Evolutionary conservation across 2,888 invertebrate species (phyloP).

Genomic region (Caradrina clavipalpis): DNA sequence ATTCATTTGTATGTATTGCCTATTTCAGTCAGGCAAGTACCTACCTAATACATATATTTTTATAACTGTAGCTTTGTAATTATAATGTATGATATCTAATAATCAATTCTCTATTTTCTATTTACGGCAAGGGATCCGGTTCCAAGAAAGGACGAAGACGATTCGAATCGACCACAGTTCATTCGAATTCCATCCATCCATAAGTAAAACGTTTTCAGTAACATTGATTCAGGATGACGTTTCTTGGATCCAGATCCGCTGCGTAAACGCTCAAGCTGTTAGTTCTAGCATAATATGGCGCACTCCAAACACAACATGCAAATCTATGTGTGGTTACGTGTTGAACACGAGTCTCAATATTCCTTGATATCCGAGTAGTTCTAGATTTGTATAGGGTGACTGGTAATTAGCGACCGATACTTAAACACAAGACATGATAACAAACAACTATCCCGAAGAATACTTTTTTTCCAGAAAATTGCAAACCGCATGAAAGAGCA

Average conservation of each 20-base stretch:
- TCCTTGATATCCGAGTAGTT: neutral
- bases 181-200: too few species aligned
- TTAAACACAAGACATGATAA: too few species aligned
- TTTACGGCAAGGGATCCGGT: neutral
- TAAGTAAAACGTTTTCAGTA: too few species aligned
- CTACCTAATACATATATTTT: too few species aligned
- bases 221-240: neutral
- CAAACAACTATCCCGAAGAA: too few species aligned
- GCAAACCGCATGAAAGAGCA: neutral
- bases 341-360: neutral
- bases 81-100: too few species aligned
- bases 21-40: too few species aligned
- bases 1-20: too few species aligned
- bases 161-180: neutral
- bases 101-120: too few species aligned
- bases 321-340: neutral
- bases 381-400: neutral
- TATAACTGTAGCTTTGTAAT: too few species aligned
- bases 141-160: neutral
- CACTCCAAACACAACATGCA: constrained; percentile 22
- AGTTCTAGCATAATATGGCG: neutral
- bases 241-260: neutral
- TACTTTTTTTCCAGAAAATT: too few species aligned
- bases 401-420: too few species aligned
- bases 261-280: neutral